These are phyloP conservation scores for Marcusenius ussheri DNA, from an alignment of 2,113 vertebrate genomes.

Conservation along the genomic window DNA sequence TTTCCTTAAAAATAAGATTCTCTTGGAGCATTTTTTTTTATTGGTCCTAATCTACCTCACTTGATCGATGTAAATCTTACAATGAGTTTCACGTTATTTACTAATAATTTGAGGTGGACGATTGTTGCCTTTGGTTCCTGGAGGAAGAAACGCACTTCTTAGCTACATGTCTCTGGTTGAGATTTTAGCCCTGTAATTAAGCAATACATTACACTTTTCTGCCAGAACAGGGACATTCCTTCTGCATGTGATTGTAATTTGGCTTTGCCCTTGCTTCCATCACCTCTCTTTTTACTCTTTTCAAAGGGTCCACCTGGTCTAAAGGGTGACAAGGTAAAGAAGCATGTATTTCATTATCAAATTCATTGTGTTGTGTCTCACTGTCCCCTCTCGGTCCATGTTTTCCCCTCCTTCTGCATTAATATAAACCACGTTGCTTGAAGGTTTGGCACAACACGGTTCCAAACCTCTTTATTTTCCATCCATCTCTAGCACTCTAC, in stretches of 20 bases:
- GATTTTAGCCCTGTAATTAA: not conserved
- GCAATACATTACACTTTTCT: not conserved
- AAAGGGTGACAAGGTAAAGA: conserved; percentile 93
- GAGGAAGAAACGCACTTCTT: not conserved
- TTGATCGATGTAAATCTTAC: not conserved
- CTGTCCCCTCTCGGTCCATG: not conserved
- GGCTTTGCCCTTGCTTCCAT: not conserved
- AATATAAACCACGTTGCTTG: not conserved
- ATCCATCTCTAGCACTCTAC: not conserved
- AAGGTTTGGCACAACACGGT: not conserved
- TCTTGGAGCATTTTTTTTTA: not conserved
- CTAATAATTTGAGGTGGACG: not conserved
- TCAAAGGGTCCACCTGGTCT: conserved; percentile 82
- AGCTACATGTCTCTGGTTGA: conserved; percentile 1
- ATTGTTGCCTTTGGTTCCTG: not conserved
- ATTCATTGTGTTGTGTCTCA: not conserved
- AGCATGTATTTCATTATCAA: conserved; percentile 15
- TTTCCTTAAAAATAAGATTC: not conserved
- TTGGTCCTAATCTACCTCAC: not conserved
- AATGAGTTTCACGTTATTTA: not conserved
- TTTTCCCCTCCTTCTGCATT: not conserved
- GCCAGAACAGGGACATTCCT: not conserved
- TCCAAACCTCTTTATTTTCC: not conserved
- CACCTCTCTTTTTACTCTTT: conserved; percentile 23
- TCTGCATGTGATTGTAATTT: not conserved